Evolutionary conservation across 2,797 vertebrate species (phyloP), one percentile per base, ranked within the genome.

Genomic region (Anomalospiza imberbis): DNA sequence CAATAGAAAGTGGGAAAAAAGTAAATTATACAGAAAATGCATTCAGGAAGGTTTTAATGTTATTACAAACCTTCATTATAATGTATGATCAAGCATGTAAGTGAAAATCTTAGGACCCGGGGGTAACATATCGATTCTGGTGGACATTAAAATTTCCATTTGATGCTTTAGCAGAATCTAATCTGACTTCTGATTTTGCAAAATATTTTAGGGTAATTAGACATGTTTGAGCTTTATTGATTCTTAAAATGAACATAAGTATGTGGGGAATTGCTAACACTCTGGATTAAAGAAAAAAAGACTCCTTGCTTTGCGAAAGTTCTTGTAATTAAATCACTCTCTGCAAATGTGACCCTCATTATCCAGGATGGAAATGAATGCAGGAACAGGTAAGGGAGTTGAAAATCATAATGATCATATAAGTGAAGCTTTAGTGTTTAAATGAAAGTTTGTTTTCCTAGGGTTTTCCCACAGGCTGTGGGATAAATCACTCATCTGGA

Each of bases 141-240:
- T 2, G 3, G 90, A 93, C 94, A 92, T 95, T 88, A 95, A 95
- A 78, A 83, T 96, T 95, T 94, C 93, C 80, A 80, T 95, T 94
- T 96, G 94, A 96, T 95, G 86, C 93, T 96, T 63, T 95, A 94
- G 93, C 81, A 97, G 94, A 95, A 97, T 93, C 81, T 80, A 95
- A 97, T 93, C 95, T 94, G 97, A 94, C 88, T 95, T 97, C 47
- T 82, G 93, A 91, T 96, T 97, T 93, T 91, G 85, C 74, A 86
- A 91, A 93, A 90, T 96, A 96, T 97, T 92, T 97, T 94, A 91
- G 83, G 65, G 90, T 96, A 96, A 97, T 97, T 96, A 95, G 95
- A 71, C 78, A 48, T 94, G 72, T 96, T 97, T 96, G 88, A 85
- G 82, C 82, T 92, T 84, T 96, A 97, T 96, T 96, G 96, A 94